Conservation (phyloP, 2,797 vertebrate genomes). For the Clarias laeviceps region DNA sequence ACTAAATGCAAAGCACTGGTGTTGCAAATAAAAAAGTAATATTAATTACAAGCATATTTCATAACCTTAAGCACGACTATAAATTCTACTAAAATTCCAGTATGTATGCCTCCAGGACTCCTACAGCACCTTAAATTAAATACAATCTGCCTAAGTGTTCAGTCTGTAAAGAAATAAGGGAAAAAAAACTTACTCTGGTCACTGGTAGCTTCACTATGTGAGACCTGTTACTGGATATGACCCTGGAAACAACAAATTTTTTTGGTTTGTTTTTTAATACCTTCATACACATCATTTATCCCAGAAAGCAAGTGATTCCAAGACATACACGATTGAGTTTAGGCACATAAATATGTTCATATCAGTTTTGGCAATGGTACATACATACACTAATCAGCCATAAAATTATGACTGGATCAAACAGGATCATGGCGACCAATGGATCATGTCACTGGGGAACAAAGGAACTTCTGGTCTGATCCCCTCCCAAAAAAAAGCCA, state of each 20-base stretch:
- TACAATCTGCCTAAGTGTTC: conserved; percentile 2
- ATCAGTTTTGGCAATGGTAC: not conserved
- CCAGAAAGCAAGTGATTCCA: conserved; percentile 2
- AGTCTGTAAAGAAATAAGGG: conserved; percentile 17
- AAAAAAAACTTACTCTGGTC: conserved; percentile 81
- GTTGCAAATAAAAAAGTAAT: conserved; percentile 9
- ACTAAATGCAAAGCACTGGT: conserved; percentile 2
- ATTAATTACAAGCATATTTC: conserved; percentile 27
- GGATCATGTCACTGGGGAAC: too few relatives aligned
- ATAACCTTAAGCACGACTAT: not conserved
- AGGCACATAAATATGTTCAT: not conserved
- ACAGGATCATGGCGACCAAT: too few relatives aligned
- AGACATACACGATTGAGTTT: not conserved
- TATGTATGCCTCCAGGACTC: not conserved
- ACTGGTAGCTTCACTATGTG: conserved; percentile 91
- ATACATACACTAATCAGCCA: not conserved
- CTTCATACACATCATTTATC: not conserved
- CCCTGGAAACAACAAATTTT: conserved; percentile 74
- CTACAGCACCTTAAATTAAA: conserved; percentile 10
- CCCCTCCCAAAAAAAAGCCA: too few relatives aligned
- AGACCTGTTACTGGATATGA: conserved; percentile 91
- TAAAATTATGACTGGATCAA: too few relatives aligned
- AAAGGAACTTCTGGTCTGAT: too few relatives aligned
- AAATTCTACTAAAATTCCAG: not conserved
- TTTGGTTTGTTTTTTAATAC: not conserved